phyloP scores from a whole-genome alignment of 2,797 vertebrate genomes.

The Kryptopterus vitreolus region DNA sequence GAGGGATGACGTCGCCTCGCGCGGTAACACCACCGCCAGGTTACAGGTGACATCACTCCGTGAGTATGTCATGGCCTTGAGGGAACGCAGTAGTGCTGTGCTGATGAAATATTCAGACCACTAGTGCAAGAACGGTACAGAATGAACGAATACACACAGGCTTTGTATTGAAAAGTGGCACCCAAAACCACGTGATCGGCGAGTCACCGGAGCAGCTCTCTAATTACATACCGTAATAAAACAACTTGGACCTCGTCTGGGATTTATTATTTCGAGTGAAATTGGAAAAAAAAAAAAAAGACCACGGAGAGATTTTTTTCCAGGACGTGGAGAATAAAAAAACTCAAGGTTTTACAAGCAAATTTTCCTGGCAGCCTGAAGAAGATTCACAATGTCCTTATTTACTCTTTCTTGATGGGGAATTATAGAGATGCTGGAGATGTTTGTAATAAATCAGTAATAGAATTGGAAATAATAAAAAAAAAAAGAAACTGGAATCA shows the following conservation, averaged over 20 bases:
- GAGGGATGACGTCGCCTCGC: constrained; percentile 59
- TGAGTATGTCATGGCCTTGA: constrained; percentile 41
- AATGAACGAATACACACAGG: neutral
- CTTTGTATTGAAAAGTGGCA: constrained; percentile 11
- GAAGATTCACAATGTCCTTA: neutral
- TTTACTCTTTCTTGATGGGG: constrained; percentile 25
- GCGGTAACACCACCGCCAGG: constrained; percentile 56
- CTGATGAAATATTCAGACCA: constrained; percentile 62
- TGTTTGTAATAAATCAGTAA: neutral
- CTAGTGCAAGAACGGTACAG: neutral
- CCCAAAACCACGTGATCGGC: constrained; percentile 13
- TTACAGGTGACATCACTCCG: constrained; percentile 62
- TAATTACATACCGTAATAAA: constrained; percentile 36
- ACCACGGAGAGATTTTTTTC: constrained; percentile 23
- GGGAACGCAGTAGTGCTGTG: constrained; percentile 24
- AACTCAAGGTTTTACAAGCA: constrained; percentile 44
- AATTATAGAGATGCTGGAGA: constrained; percentile 21
- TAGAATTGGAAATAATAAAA: neutral
- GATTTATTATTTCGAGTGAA: constrained; percentile 33
- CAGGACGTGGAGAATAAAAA: constrained; percentile 25
- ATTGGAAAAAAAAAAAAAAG: neutral
- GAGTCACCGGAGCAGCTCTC: constrained; percentile 4
- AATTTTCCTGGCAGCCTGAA: constrained; percentile 20
- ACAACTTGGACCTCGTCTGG: neutral
- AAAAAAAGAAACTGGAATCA: neutral